phyloP scores from a whole-genome alignment of 2,113 vertebrate species.

The Cathartes aura region DNA sequence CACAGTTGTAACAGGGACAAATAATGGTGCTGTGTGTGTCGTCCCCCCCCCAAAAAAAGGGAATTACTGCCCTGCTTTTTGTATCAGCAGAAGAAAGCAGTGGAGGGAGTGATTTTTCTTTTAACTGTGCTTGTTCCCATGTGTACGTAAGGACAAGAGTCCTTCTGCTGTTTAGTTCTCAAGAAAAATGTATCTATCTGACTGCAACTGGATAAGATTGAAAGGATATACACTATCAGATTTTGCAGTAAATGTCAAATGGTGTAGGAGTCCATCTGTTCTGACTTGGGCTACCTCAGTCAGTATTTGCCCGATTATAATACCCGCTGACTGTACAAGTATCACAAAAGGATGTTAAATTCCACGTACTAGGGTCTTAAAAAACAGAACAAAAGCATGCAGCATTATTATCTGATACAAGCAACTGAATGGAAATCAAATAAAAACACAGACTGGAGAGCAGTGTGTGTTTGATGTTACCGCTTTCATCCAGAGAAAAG shows the following conservation, averaged over 20 bases:
- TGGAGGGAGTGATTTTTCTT: not conserved
- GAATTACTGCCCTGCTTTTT: not conserved
- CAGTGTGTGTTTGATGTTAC: constrained; percentile 68
- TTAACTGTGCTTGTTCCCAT: not conserved
- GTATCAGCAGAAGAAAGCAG: not conserved
- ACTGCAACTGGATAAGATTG: not conserved
- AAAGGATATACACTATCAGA: not conserved
- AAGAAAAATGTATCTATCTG: not conserved
- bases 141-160: not conserved
- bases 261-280: not conserved
- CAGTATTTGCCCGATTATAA: not conserved
- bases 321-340: not conserved
- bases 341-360: not conserved
- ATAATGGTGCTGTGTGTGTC: not conserved
- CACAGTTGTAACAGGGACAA: not conserved
- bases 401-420: not conserved
- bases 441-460: not conserved
- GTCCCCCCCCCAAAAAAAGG: not conserved
- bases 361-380: not conserved
- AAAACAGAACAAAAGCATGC: not conserved
- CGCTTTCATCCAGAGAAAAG: constrained; percentile 96
- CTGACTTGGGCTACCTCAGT: not conserved
- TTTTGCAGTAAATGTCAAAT: not conserved
- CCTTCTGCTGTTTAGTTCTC: not conserved
- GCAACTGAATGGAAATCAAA: not conserved